Base-by-base conservation (phyloP, 2,888 invertebrate species). In the Euclidia mi region DNA sequence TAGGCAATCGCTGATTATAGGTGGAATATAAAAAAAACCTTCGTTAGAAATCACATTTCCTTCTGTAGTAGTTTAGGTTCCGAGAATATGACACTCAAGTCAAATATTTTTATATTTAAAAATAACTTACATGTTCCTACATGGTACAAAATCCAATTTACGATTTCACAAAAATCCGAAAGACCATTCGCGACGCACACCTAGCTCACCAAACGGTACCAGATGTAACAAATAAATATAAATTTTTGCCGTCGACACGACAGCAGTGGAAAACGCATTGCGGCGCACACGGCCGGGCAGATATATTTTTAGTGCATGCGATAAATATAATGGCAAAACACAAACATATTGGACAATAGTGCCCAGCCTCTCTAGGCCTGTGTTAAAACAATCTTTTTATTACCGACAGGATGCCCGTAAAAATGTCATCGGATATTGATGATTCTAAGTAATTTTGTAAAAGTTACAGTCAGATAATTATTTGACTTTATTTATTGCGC, bases 161-260 rank as follows among this genome's bases (percentile, higher is more conserved):
- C 11, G 17, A 11, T 2, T 15, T 6, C 10, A 9, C 4, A 2
- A 43, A 29, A 37, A 29, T 7, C 11, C 6, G 7, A 3, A 37
- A 35, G 50, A 0, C 14, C 6, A 48, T 1, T 50, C 53, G 18
- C 12, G 4, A 3, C n/a, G 37, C 2, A 43, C 9, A n/a, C 17
- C 48, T 57, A 63, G 44, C 31, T 45, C 29, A 20, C 0, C 34
- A 18, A 52, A 44, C 42, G 58, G 65, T 53, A 63, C 50, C 72
- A 73, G 73, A 68, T 73, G 72, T 65, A 60, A 67, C 76, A 68
- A 69, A 76, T 72, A 72, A 75, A 71, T 68, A 71, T 68, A 75
- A 60, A 68, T 68, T 72, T 65, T 72, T 65, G 62, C 35, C 53
- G 76, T 56, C 69, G 60, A 68, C 73, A 63, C 53, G 46, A 52